A percentile compares a stretch with the other conserved stretches of the same genome.
Evolutionary conservation across 2,888 invertebrate genomes (phyloP).

Genomic region (Ametastegia equiseti): DNA sequence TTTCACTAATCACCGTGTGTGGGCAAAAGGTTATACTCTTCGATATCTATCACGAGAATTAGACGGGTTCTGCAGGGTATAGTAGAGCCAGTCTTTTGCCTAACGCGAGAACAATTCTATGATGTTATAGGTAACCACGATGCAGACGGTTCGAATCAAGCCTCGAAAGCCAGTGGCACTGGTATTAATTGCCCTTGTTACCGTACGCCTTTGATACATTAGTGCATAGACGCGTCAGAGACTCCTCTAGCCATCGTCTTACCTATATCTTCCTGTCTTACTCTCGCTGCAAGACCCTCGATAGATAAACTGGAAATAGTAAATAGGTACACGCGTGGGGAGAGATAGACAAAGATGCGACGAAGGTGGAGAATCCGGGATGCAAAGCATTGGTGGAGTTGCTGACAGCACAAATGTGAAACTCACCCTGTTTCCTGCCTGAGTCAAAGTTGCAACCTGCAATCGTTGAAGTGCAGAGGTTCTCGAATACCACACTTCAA

Average conservation of each 20-base stretch:
- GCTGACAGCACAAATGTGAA: slow-evolving; percentile 22
- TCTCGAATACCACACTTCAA: slow-evolving; percentile 47
- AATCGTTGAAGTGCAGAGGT: slow-evolving; percentile 56
- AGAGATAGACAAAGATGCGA: slow-evolving; percentile 26
- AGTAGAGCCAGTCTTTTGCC: background rate
- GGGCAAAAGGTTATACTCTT: background rate
- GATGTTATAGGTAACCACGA: background rate
- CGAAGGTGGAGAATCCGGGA: background rate
- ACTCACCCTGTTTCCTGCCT: slow-evolving; percentile 58
- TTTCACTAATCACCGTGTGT: slow-evolving; percentile 5
- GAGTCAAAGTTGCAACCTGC: slow-evolving; percentile 58
- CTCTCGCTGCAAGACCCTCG: slow-evolving; percentile 51
- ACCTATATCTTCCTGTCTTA: background rate
- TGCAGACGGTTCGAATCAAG: slow-evolving; percentile 35
- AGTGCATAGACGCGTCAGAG: slow-evolving; percentile 53
- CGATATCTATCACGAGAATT: background rate
- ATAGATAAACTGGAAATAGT: slow-evolving; percentile 64
- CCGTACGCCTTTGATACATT: slow-evolving; percentile 61
- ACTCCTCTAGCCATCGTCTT: background rate
- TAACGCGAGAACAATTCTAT: background rate
- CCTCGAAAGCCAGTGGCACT: slow-evolving; percentile 7
- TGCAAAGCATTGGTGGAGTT: background rate
- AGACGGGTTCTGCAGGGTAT: background rate
- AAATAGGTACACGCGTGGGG: slow-evolving; percentile 57
- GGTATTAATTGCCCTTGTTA: slow-evolving; percentile 59